phyloP scores from a whole-genome alignment of 2,888 invertebrate species.

The Agriotes lineatus region DNA sequence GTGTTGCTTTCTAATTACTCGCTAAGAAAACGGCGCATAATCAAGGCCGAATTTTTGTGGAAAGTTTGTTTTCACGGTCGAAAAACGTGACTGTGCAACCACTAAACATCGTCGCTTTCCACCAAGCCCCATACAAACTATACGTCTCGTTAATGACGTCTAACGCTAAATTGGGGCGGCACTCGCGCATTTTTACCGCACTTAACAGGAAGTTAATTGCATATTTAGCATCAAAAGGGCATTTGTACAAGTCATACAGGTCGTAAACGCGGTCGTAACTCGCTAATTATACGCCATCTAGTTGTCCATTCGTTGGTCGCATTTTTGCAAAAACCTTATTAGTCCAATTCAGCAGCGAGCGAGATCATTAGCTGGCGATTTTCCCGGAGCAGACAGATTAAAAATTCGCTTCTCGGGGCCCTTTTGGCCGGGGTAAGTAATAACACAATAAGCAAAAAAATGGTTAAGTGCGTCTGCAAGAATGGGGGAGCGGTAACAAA shows the following conservation, averaged over 20 bases:
- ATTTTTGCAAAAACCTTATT: slow-evolving; percentile 11
- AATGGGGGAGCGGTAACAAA: slow-evolving; percentile 2
- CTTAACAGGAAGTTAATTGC: slow-evolving; percentile 1
- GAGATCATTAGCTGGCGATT: no score
- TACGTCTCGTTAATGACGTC: no score
- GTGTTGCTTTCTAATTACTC: neutral
- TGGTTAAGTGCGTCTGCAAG: slow-evolving; percentile 1
- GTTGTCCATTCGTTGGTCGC: slow-evolving; percentile 1
- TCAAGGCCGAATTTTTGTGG: neutral
- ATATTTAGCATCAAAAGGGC: neutral
- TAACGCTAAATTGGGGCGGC: neutral
- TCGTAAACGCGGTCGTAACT: slow-evolving; percentile 1
- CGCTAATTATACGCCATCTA: slow-evolving; percentile 5
- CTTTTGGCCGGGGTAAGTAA: no score
- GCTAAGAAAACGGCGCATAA: neutral
- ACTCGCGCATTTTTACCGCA: neutral
- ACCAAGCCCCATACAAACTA: neutral
- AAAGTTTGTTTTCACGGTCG: neutral
- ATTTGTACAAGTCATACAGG: neutral
- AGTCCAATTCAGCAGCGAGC: slow-evolving; percentile 4
- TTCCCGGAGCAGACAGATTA: no score
- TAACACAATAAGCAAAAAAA: slow-evolving; percentile 11
- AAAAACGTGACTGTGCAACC: neutral
- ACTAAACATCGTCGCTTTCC: neutral
- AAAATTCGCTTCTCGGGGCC: no score